Evolutionary conservation across 37 sponge, comb jelly and placozoan species (phyloP).

Genomic region (Ianthella basta): DNA sequence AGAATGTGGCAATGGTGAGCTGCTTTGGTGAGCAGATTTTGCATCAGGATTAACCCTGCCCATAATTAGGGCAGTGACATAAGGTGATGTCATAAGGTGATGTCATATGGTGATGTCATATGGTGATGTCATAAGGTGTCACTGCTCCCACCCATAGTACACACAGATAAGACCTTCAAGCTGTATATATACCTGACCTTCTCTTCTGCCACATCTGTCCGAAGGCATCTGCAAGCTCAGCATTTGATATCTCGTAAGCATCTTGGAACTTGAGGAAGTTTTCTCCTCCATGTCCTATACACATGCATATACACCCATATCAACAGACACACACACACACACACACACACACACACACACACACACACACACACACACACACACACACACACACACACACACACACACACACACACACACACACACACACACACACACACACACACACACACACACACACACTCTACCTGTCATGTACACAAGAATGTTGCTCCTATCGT

Average conservation of each 20-base stretch:
- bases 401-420: constrained; percentile 36
- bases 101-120: not conserved
- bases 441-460: constrained; percentile 36
- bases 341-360: not conserved
- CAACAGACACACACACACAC: constrained; percentile 19
- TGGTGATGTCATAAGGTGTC: too few relatives aligned
- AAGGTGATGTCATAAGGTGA: too few relatives aligned
- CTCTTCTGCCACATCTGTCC: constrained; percentile 97
- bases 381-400: constrained; percentile 30
- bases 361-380: constrained; percentile 29
- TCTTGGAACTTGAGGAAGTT: constrained; percentile 97
- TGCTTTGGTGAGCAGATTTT: too few relatives aligned
- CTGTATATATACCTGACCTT: constrained; percentile 65
- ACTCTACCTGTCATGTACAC: constrained; percentile 92
- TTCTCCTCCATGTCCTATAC: constrained; percentile 92
- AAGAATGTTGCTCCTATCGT: constrained; percentile 94
- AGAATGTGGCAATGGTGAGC: too few relatives aligned
- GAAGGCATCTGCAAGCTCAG: constrained; percentile 90
- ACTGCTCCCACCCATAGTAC: too few relatives aligned
- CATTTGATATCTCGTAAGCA: constrained; percentile 88
- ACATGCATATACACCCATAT: constrained; percentile 12
- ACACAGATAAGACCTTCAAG: too few relatives aligned
- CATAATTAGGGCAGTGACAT: too few relatives aligned
- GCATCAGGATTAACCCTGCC: too few relatives aligned
- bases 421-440: constrained; percentile 25